Evolutionary conservation across 2,888 invertebrate species (phyloP).

Genomic region (Oscheius sp.): DNA sequence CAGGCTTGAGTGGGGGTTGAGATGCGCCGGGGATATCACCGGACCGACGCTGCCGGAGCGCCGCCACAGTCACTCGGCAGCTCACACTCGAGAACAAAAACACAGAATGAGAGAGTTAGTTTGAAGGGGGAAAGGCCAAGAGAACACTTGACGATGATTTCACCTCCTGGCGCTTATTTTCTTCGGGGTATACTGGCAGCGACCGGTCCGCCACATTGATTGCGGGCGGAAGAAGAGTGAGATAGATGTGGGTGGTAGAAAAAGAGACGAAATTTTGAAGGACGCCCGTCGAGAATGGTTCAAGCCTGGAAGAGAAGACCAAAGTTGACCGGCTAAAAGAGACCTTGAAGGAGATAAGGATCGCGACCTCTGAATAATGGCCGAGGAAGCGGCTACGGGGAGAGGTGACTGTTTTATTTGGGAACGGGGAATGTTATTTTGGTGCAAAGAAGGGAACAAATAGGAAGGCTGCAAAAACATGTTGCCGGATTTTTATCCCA

Average conservation of each 20-base stretch:
- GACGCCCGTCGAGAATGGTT: not conserved
- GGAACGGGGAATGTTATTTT: too few relatives aligned
- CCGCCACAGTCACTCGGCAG: too few relatives aligned
- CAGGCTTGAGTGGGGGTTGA: slow-evolving; percentile 6
- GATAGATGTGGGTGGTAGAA: not conserved
- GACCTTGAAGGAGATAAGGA: too few relatives aligned
- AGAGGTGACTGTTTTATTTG: too few relatives aligned
- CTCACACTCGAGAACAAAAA: slow-evolving; percentile 27
- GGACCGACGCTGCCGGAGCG: not conserved
- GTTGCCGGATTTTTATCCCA: too few relatives aligned
- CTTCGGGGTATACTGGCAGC: slow-evolving; percentile 9
- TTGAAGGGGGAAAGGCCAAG: slow-evolving; percentile 17
- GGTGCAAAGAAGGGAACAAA: too few relatives aligned
- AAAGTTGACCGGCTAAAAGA: too few relatives aligned
- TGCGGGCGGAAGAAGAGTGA: not conserved
- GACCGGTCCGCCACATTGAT: slow-evolving; percentile 26
- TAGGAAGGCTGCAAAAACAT: too few relatives aligned
- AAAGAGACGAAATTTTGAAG: slow-evolving; percentile 3
- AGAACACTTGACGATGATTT: slow-evolving; percentile 34
- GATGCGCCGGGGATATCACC: slow-evolving; percentile 31
- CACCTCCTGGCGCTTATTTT: slow-evolving; percentile 29
- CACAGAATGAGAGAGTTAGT: too few relatives aligned
- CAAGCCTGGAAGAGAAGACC: too few relatives aligned
- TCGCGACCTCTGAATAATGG: too few relatives aligned
- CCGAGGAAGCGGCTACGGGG: too few relatives aligned